These are phyloP conservation scores for Gasterosteus aculeatus DNA, from an alignment of 2,113 vertebrate species.

Conservation along the genomic window DNA sequence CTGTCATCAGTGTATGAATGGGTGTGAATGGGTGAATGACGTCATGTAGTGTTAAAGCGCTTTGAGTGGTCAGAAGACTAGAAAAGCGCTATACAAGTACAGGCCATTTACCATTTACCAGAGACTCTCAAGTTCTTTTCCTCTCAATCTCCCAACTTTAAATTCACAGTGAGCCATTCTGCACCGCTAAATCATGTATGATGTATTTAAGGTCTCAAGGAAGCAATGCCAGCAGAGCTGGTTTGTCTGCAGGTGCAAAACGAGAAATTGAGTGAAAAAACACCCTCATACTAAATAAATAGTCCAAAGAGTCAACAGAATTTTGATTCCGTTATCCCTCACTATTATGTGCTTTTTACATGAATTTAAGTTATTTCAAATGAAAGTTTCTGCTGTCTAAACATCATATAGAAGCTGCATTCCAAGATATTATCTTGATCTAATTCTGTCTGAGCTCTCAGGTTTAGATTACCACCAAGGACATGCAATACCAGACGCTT, in stretches of 20 bases:
- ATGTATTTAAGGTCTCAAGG: not conserved
- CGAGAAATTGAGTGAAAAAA: conserved; percentile 1
- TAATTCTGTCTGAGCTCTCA: conserved; percentile 53
- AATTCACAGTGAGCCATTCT: conserved; percentile 24
- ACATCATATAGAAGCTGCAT: not conserved
- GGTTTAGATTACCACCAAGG: conserved; percentile 28
- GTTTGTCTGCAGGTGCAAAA: conserved; percentile 26
- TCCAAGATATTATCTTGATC: conserved; percentile 56
- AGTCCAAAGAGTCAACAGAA: not conserved
- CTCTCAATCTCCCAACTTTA: conserved; percentile 17
- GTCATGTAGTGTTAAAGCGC: no score
- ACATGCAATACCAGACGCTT: conserved; percentile 52
- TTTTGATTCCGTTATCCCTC: not conserved
- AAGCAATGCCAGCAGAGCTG: conserved; percentile 10
- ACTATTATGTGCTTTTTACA: not conserved
- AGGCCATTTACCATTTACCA: no score
- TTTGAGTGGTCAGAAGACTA: no score
- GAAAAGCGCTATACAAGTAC: no score
- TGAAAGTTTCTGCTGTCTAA: conserved; percentile 7
- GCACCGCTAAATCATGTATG: conserved; percentile 22
- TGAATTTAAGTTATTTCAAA: conserved; percentile 12
- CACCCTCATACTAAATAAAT: not conserved
- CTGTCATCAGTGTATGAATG: no score
- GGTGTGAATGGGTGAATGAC: no score
- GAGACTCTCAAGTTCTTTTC: conserved; percentile 13